Conservation (phyloP, 2,113 vertebrate species). For the Odocoileus hemionus region DNA sequence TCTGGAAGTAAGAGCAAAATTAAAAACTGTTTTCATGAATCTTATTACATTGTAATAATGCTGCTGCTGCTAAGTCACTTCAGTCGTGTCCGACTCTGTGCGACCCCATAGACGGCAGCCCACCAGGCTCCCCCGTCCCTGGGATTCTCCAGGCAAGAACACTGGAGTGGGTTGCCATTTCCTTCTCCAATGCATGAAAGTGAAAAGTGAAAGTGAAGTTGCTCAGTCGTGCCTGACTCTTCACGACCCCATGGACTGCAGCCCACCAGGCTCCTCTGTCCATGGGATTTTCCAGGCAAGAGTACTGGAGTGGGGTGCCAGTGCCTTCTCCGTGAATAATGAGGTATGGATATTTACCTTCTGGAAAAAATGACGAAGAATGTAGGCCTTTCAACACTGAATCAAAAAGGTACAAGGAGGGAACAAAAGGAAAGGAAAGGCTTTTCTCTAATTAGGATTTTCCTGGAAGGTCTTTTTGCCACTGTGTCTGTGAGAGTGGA, state of each 20-base stretch:
- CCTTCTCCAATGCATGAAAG: neutral
- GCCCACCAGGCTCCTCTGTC: neutral
- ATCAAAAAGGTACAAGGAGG: neutral
- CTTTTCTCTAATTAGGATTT: neutral
- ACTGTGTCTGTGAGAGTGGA: neutral
- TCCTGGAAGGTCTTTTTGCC: neutral
- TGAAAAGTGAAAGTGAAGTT: neutral
- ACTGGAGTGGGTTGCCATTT: neutral
- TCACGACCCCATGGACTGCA: accelerated
- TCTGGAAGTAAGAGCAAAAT: neutral
- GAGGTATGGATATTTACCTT: neutral
- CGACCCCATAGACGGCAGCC: accelerated
- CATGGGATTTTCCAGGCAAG: neutral
- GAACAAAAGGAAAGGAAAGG: neutral
- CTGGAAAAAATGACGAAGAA: neutral
- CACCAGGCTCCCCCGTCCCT: neutral
- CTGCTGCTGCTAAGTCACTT: neutral
- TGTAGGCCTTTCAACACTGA: neutral
- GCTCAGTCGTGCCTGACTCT: accelerated
- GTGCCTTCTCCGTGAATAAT: neutral
- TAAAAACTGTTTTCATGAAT: neutral
- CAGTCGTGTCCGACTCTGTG: neutral
- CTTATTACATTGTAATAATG: neutral
- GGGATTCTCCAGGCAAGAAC: neutral
- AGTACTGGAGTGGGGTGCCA: neutral